Percentiles rank a stretch among this genome's conserved stretches.
These are phyloP conservation scores for Parelbella ahira DNA, from an alignment of 2,888 invertebrate species.

Conservation along the genomic window DNA sequence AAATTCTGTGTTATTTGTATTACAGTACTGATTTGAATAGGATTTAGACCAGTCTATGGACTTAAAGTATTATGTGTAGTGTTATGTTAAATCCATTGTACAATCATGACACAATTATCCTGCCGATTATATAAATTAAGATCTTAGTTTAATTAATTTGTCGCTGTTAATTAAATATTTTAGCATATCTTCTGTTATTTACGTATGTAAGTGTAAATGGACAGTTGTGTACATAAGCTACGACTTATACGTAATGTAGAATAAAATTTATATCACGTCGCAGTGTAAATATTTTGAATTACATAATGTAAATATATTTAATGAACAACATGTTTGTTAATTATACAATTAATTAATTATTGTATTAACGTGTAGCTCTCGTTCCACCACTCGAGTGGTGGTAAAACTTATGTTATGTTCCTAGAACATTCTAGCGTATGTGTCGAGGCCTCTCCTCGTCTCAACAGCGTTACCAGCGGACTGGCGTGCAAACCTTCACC, in stretches of 20 bases:
- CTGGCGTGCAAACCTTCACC: no score
- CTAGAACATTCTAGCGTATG: conserved; percentile 55
- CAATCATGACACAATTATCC: conserved; percentile 10
- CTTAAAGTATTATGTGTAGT: no score
- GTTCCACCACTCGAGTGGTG: conserved; percentile 59
- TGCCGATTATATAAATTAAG: conserved; percentile 13
- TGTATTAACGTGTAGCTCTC: conserved; percentile 37
- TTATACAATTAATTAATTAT: conserved; percentile 28
- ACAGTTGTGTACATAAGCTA: conserved; percentile 54
- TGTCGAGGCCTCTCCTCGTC: conserved; percentile 6
- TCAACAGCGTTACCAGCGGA: no score
- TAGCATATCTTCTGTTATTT: conserved; percentile 10
- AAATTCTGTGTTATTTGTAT: no score
- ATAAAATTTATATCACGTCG: conserved; percentile 60
- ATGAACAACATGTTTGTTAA: conserved; percentile 39
- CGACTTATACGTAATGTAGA: conserved; percentile 54
- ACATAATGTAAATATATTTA: conserved; percentile 54
- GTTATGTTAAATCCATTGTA: conserved; percentile 10
- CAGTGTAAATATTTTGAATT: conserved; percentile 69
- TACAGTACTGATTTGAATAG: no score
- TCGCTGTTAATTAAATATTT: not conserved
- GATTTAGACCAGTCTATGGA: no score
- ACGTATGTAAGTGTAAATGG: conserved; percentile 42
- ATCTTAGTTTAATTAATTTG: not conserved
- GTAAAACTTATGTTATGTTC: conserved; percentile 59